Percentiles rank a stretch among this genome's conserved stretches.
phyloP scores from a whole-genome alignment of 2,113 vertebrate genomes.

The Cyprinodon variegatus region DNA sequence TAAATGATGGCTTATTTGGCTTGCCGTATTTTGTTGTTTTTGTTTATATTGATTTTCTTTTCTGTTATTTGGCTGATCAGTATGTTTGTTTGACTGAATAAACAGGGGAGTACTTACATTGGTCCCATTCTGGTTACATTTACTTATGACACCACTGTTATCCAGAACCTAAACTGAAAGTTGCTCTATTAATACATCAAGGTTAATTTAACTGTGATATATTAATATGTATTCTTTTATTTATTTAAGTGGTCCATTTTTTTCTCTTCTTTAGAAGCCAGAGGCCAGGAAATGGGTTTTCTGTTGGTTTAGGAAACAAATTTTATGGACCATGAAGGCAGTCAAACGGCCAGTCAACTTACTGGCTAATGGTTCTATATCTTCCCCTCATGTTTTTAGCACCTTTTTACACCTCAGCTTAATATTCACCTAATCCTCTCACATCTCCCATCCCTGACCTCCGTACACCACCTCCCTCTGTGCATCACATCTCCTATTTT shows the following conservation, averaged over 20 bases:
- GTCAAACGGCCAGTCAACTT: constrained; percentile 33
- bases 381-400: constrained; percentile 54
- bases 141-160: background rate
- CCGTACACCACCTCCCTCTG: constrained; percentile 28
- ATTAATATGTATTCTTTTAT: background rate
- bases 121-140: too few species aligned
- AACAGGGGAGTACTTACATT: too few species aligned
- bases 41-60: too few species aligned
- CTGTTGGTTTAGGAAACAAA: constrained; percentile 32
- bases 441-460: constrained; percentile 36
- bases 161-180: background rate
- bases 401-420: constrained; percentile 28
- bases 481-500: constrained; percentile 11
- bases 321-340: constrained; percentile 54
- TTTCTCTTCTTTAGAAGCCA: constrained; percentile 9
- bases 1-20: background rate
- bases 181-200: background rate
- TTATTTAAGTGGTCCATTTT: background rate
- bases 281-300: constrained; percentile 44
- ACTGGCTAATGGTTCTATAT: constrained; percentile 64
- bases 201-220: background rate
- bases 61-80: background rate
- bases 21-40: background rate
- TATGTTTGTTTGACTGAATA: background rate
- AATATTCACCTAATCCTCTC: constrained; percentile 13